Evolutionary conservation across 2,888 invertebrate species (phyloP).

Genomic region (Ennomos fuscantarius): DNA sequence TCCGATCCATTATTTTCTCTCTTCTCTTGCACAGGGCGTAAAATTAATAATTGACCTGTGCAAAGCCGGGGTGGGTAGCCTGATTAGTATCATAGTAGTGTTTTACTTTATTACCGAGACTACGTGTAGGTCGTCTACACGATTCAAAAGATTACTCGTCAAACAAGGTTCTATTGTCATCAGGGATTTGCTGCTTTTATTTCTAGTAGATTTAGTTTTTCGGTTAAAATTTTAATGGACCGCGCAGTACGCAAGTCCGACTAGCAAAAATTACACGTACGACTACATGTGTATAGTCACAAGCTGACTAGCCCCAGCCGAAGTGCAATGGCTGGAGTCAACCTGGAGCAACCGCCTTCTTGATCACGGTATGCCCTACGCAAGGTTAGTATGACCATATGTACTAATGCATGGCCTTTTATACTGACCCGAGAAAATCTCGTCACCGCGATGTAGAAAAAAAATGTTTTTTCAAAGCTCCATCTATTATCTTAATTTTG

Average conservation of each 20-base stretch:
- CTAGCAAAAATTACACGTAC: constrained; percentile 87
- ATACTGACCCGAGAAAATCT: constrained; percentile 51
- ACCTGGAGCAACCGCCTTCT: constrained; percentile 86
- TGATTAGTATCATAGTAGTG: too few relatives aligned
- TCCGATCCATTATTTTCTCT: too few relatives aligned
- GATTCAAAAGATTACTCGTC: too few relatives aligned
- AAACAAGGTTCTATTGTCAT: too few relatives aligned
- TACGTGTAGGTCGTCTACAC: too few relatives aligned
- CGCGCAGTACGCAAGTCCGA: constrained; percentile 86
- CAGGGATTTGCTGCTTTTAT: too few relatives aligned
- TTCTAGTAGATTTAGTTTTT: too few relatives aligned
- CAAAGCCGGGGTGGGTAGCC: too few relatives aligned
- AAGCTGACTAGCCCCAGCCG: constrained; percentile 85
- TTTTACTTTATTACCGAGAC: too few relatives aligned
- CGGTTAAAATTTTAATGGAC: constrained; percentile 65
- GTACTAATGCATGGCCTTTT: constrained; percentile 41
- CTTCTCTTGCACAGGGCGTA: too few relatives aligned
- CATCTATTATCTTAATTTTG: constrained; percentile 61
- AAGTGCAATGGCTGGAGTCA: constrained; percentile 89
- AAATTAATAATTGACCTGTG: too few relatives aligned
- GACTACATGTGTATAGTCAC: constrained; percentile 86
- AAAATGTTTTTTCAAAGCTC: constrained; percentile 49
- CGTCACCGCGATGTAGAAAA: constrained; percentile 60
- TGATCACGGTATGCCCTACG: constrained; percentile 91
- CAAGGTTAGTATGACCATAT: constrained; percentile 87